Percentiles rank a stretch among this genome's conserved stretches.
Evolutionary conservation across 2,888 invertebrate species (phyloP).

Genomic region (Agrotis puta): DNA sequence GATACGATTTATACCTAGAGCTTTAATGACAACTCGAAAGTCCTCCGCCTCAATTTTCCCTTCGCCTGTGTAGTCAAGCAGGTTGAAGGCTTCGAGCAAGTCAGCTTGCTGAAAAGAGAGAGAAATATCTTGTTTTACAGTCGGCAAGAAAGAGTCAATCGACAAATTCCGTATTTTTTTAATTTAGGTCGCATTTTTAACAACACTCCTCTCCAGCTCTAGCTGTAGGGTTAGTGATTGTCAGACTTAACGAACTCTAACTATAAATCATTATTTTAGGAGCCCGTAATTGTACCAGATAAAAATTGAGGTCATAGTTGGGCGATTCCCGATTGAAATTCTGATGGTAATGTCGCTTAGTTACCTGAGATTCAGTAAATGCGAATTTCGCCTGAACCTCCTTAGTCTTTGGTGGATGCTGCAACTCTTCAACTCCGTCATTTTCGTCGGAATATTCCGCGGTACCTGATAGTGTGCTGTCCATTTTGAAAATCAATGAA

Average conservation of each 20-base stretch:
- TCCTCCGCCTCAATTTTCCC: slow-evolving; percentile 87
- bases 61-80: slow-evolving; percentile 85
- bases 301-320: background rate
- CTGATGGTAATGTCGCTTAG: background rate
- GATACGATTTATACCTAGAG: slow-evolving; percentile 76
- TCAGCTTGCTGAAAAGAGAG: slow-evolving; percentile 79
- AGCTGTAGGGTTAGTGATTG: too few relatives aligned
- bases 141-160: background rate
- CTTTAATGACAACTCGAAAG: slow-evolving; percentile 87
- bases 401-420: slow-evolving; percentile 55
- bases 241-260: too few relatives aligned
- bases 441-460: slow-evolving; percentile 69
- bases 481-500: slow-evolving; percentile 65
- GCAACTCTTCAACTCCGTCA: slow-evolving; percentile 57
- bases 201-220: too few relatives aligned
- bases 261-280: too few relatives aligned
- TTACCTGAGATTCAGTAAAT: slow-evolving; percentile 78
- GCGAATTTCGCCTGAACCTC: slow-evolving; percentile 76
- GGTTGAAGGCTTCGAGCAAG: slow-evolving; percentile 84
- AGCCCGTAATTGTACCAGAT: background rate
- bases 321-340: background rate
- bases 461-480: slow-evolving; percentile 74
- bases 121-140: background rate
- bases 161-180: too few relatives aligned
- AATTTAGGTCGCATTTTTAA: too few relatives aligned